phyloP scores from a whole-genome alignment of 2,888 invertebrate genomes.

The Eupsilia transversa region DNA sequence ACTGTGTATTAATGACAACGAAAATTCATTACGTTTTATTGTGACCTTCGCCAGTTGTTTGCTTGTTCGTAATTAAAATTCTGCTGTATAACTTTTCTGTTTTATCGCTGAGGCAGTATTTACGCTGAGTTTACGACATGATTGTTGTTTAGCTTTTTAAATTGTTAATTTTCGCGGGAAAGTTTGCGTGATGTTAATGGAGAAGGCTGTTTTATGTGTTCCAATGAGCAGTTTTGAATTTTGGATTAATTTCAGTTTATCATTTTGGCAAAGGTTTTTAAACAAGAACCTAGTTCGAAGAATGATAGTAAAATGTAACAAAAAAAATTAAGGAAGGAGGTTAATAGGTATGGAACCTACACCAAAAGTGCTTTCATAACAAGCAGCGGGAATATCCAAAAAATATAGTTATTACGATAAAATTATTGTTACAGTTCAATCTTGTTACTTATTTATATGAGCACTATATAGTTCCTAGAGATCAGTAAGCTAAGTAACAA shows the following conservation, averaged over 20 bases:
- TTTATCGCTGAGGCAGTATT: constrained; percentile 64
- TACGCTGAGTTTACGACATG: constrained; percentile 58
- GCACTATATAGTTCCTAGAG: not conserved
- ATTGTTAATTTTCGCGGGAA: constrained; percentile 60
- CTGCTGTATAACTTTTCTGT: constrained; percentile 63
- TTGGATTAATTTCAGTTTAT: not conserved
- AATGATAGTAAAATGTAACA: not conserved
- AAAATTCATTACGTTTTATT: constrained; percentile 63
- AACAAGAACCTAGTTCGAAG: not conserved
- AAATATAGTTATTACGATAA: not conserved
- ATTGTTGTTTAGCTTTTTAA: constrained; percentile 65
- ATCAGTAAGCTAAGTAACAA: not conserved
- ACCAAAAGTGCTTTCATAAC: not conserved
- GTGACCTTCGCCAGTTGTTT: constrained; percentile 61
- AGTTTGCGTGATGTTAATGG: constrained; percentile 49
- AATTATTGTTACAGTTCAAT: not conserved
- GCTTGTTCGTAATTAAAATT: constrained; percentile 66
- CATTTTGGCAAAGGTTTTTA: not conserved
- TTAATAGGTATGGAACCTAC: not conserved
- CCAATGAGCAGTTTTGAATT: not conserved
- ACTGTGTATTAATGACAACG: constrained; percentile 65
- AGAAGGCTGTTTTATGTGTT: constrained; percentile 32
- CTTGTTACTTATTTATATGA: not conserved
- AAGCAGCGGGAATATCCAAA: not conserved
- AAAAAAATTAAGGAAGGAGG: not conserved